Base-by-base conservation (phyloP, 2,888 invertebrate species). In the Tyria jacobaeae region DNA sequence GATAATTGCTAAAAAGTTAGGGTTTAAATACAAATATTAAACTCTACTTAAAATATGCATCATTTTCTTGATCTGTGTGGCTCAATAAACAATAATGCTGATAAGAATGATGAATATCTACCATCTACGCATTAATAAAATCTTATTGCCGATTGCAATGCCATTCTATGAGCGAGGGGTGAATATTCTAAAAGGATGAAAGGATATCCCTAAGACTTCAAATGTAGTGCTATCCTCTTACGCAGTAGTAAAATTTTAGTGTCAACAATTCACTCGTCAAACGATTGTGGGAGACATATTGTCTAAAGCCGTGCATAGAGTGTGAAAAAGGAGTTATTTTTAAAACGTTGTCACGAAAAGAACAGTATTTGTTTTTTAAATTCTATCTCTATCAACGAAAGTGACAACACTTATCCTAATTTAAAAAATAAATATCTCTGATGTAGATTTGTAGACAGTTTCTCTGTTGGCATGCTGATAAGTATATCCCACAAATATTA, bases 171-270 rank as follows among this genome's bases (percentile, higher is more conserved):
- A 31, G 62, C 51, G 54, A 55, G 41, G 34, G 50, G 25, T 44
- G 49, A 53, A 51, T 52, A 34, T 34, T 57, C 34, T 63, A 34
- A 59, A 63, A 49, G 55, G 63, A 58, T 59, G 49, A 62, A 58
- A 54, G 58, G 62, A 62, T 62, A 62, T 50, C 44, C 58, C 37
- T 35, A n/a, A 35, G 48, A 37, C 14, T 44, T 54, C 14, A 25
- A 53, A 58, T 62, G 59, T 59, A 63, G 53, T 55, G n/a, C 57
- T 41, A 52, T 55, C 1, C 34, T 55, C 57, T 52, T 51, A 3
- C 37, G 58, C 54, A 58, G 52, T 60, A 50, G 51, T 62, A 58
- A 62, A 62, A 49, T 57, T 62, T 62, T 58, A 62, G 47, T 47
- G 48, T 41, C 49, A 41, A 41, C 62, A 57, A 58, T 62, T 57